Evolutionary conservation across 2,888 invertebrate species (phyloP), one percentile per base, ranked within the genome.

Genomic region (Hypomecis atomaria): DNA sequence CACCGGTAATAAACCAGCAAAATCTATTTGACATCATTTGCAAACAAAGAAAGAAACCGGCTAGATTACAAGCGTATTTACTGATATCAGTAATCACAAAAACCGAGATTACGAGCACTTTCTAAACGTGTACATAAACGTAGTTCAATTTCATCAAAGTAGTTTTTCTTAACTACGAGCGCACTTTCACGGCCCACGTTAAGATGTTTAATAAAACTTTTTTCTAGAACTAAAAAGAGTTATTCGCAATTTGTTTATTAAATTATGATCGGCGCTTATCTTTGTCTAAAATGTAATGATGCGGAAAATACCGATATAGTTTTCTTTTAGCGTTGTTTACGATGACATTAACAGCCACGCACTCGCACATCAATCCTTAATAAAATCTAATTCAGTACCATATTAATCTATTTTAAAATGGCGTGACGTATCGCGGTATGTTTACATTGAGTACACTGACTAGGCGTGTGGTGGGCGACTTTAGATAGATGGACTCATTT

Each of bases 361-460:
- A 58, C 57, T 53, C n/a, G 23, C 40, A 52, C 45, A 64, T 59
- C 11, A 65, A 53, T 53, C 48, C 38, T 33, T 11, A 50, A 59
- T 56, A 56, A 53, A 23, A 60, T 65, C 65, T 65, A 65, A 61
- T 65, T 60, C 53, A 57, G 65, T 57, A 53, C 53, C 52, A 64
- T 55, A 59, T 52, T 38, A 52, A 44, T 57, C 60, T 65, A 60
- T 65, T 60, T 65, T 55, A 50, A 23, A 59, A 53, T 9, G 37
- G 36, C 8, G 48, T 60, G 65, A 65, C 42, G 65, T 63, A 59
- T 59, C 34, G 23, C 36, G 40, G n/a, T 43, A 56, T 65, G 60
- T 60, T 60, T 57, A 65, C 52, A 53, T 57, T 59, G 48, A 47
- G 23, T 61, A 49, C 13, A 36, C 38, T 42, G 52, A 33, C 47